Evolutionary conservation across 2,888 invertebrate genomes (phyloP).

Genomic region (Cylindroiulus punctatus): DNA sequence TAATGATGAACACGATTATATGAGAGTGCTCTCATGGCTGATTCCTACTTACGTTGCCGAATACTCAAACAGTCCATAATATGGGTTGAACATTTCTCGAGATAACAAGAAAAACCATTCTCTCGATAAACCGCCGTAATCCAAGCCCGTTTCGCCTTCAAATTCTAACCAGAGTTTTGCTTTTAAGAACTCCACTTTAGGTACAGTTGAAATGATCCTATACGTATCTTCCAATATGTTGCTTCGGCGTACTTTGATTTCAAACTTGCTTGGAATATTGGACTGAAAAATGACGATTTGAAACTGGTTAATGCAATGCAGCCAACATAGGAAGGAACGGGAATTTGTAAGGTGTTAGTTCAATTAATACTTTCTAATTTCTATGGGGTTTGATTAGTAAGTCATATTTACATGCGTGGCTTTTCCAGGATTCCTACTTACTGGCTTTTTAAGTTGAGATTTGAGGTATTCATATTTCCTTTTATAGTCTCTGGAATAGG

Average conservation of each 20-base stretch:
- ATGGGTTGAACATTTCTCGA: slow-evolving; percentile 99
- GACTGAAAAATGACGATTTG: slow-evolving; percentile 71
- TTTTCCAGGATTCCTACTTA: slow-evolving; percentile 67
- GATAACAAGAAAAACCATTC: slow-evolving; percentile 99
- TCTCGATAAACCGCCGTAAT: slow-evolving; percentile 95
- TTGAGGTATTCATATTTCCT: slow-evolving; percentile 99
- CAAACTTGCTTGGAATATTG: slow-evolving; percentile 97
- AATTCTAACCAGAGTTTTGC: slow-evolving; percentile 99
- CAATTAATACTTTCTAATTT: background rate
- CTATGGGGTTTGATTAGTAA: background rate
- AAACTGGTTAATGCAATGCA: background rate
- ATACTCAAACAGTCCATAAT: slow-evolving; percentile 99
- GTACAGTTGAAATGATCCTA: slow-evolving; percentile 90
- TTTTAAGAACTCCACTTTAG: slow-evolving; percentile 89
- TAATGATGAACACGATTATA: too few relatives aligned
- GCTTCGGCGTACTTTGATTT: slow-evolving; percentile 87
- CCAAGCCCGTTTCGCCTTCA: slow-evolving; percentile 94
- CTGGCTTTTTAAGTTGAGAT: slow-evolving; percentile 93
- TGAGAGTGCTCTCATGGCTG: too few relatives aligned
- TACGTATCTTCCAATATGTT: slow-evolving; percentile 97
- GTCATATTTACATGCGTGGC: slow-evolving; percentile 45
- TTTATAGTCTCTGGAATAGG: slow-evolving; percentile 98
- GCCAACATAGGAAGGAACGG: background rate
- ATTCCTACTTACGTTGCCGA: slow-evolving; percentile 86
- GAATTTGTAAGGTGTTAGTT: background rate